A percentile compares a stretch with the other conserved stretches of the same genome.
These are phyloP conservation scores for Antidorcas marsupialis DNA, from an alignment of 2,113 vertebrate genomes.

Conservation along the genomic window DNA sequence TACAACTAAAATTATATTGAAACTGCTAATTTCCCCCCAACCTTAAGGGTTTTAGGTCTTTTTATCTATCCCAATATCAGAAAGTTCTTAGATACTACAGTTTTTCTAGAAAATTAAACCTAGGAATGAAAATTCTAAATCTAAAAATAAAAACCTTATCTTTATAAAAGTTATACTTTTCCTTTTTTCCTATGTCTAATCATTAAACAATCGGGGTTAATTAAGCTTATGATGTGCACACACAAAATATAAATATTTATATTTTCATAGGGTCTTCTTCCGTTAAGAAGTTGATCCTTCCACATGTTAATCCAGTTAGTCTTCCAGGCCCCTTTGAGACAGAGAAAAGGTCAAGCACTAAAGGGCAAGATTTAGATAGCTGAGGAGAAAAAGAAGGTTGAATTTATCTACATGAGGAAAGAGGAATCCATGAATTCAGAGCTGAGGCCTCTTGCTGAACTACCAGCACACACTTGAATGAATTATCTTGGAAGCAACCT, in stretches of 20 bases:
- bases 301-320: background rate
- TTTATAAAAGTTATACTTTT: background rate
- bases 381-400: background rate
- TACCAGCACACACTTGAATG: background rate
- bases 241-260: background rate
- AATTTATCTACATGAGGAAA: background rate
- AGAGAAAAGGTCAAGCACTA: constrained; percentile 7
- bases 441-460: background rate
- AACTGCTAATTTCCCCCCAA: background rate
- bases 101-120: constrained; percentile 2
- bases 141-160: background rate
- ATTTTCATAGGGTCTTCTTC: background rate
- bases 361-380: background rate
- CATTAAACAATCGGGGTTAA: background rate
- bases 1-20: background rate
- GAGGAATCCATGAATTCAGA: background rate
- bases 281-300: background rate
- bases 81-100: background rate
- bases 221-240: background rate
- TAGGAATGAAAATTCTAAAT: background rate
- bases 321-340: background rate
- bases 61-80: background rate
- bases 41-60: background rate
- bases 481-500: background rate
- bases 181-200: background rate